Evolutionary conservation across 1,140 invertebrate genomes (phyloP).

Genomic region (Popillia japonica): DNA sequence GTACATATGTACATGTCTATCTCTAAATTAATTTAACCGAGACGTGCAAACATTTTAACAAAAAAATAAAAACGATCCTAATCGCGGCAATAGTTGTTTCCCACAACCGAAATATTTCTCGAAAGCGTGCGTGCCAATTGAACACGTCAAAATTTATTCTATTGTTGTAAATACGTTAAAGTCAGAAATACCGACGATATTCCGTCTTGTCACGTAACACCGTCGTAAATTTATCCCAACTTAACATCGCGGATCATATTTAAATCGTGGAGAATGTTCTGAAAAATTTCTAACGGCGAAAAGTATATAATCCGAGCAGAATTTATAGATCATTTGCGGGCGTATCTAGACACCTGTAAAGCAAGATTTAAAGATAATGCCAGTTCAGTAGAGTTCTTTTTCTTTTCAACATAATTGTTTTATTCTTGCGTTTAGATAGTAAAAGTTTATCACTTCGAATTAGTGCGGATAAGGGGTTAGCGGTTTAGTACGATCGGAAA

Average conservation of each 20-base stretch:
- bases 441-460: too few relatives aligned
- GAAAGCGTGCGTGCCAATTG: background rate
- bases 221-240: background rate
- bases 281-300: background rate
- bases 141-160: slow-evolving; percentile 2
- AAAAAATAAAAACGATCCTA: too few relatives aligned
- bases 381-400: too few relatives aligned
- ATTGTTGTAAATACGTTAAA: background rate
- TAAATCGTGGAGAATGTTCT: background rate
- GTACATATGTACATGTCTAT: too few relatives aligned
- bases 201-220: background rate
- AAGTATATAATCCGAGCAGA: background rate
- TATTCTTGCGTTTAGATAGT: too few relatives aligned
- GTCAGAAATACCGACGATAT: background rate
- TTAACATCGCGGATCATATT: background rate
- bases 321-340: background rate
- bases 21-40: too few relatives aligned
- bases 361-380: background rate
- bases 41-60: too few relatives aligned
- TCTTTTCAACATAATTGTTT: too few relatives aligned
- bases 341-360: background rate
- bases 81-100: too few relatives aligned
- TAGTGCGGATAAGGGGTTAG: too few relatives aligned
- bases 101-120: too few relatives aligned
- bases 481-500: too few relatives aligned